Conservation (phyloP, 2,113 vertebrate species). For the Pseudorasbora parva region DNA sequence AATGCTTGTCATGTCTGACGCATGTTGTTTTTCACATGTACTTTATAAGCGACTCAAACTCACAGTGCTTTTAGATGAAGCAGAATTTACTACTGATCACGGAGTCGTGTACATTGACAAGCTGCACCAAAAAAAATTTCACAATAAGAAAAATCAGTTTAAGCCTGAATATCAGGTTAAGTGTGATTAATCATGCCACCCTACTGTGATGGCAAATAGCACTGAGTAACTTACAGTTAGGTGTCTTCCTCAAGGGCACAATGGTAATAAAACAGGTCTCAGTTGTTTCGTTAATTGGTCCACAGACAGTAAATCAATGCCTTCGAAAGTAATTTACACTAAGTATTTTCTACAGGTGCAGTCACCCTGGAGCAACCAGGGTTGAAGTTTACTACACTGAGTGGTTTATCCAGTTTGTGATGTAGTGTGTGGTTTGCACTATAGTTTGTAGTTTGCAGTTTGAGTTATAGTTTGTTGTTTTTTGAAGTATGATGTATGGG, state of each 20-base stretch:
- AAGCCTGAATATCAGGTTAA: too few species aligned
- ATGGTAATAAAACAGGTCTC: neutral
- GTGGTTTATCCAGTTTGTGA: conserved; percentile 12
- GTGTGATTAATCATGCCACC: too few species aligned
- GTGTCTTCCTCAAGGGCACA: conserved; percentile 14
- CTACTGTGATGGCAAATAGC: neutral
- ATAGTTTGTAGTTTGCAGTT: conserved; percentile 26
- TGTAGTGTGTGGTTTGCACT: conserved; percentile 61
- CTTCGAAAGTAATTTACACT: neutral
- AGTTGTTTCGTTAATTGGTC: neutral
- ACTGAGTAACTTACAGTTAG: neutral
- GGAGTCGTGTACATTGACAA: too few species aligned
- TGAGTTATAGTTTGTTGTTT: neutral
- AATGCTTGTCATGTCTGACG: too few species aligned
- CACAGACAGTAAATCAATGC: conserved; percentile 16
- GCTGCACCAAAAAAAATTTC: too few species aligned
- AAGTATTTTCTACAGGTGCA: conserved; percentile 6
- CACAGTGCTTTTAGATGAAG: too few species aligned
- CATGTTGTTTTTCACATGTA: too few species aligned
- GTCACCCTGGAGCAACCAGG: neutral
- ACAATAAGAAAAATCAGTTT: too few species aligned
- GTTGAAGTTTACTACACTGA: neutral
- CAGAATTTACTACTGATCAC: too few species aligned
- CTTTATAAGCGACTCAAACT: too few species aligned
- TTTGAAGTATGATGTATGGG: conserved; percentile 62